phyloP scores from a whole-genome alignment of 2,113 vertebrate species.

The Okapia johnstoni region DNA sequence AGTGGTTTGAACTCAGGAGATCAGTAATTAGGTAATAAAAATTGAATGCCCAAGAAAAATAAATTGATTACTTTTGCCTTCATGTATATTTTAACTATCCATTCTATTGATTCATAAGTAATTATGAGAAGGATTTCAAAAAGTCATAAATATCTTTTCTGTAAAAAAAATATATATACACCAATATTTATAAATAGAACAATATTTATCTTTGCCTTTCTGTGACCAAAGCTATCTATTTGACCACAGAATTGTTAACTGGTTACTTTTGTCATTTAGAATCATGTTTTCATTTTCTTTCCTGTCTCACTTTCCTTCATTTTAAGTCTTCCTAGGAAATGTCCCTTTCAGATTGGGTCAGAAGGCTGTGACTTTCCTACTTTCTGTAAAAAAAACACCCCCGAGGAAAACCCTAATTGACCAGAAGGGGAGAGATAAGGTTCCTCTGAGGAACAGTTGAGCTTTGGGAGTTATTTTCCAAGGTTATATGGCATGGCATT shows the following conservation, averaged over 20 bases:
- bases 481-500: background rate
- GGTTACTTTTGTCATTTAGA: background rate
- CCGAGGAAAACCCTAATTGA: background rate
- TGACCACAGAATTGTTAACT: background rate
- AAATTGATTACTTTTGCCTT: background rate
- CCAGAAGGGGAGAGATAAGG: background rate
- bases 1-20: background rate
- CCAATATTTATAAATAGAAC: background rate
- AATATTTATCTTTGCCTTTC: background rate
- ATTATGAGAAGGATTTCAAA: background rate
- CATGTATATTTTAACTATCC: background rate
- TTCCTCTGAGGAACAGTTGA: background rate
- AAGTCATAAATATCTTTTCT: background rate
- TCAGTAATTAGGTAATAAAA: background rate
- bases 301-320: background rate
- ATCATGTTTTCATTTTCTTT: background rate
- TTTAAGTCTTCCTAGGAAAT: background rate
- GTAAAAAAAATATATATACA: background rate
- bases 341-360: background rate
- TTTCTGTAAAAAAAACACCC: background rate
- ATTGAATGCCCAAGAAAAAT: background rate
- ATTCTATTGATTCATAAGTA: background rate
- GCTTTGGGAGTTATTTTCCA: background rate
- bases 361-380: background rate
- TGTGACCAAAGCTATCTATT: background rate